Evolutionary conservation across 1,140 invertebrate species (phyloP).

Genomic region (Pseudoatta argentina): DNA sequence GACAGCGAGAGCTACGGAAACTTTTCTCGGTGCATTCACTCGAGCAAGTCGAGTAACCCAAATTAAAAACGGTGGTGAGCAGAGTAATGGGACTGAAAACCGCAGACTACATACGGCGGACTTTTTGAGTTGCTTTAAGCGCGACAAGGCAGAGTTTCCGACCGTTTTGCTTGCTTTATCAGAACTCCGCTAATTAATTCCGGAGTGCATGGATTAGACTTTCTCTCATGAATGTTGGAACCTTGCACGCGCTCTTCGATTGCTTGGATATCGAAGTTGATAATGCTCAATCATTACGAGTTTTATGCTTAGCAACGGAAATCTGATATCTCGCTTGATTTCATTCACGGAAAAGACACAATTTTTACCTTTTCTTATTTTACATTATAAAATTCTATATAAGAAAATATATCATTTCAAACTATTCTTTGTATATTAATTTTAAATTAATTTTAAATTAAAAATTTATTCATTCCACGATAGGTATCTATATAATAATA

Average conservation of each 20-base stretch:
- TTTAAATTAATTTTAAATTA: slow-evolving; percentile 22
- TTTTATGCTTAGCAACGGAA: background rate
- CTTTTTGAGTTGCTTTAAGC: slow-evolving; percentile 55
- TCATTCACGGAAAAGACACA: background rate
- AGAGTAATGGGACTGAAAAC: slow-evolving; percentile 45
- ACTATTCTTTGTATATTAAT: background rate
- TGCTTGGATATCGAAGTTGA: slow-evolving; percentile 30
- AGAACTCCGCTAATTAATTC: slow-evolving; percentile 62
- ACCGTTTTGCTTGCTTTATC: slow-evolving; percentile 49
- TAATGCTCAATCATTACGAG: background rate
- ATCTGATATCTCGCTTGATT: background rate
- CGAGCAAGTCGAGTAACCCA: slow-evolving; percentile 35
- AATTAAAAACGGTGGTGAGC: slow-evolving; percentile 48
- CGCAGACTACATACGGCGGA: slow-evolving; percentile 25
- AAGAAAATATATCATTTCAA: background rate
- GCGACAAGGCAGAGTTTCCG: slow-evolving; percentile 54
- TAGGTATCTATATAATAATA: background rate
- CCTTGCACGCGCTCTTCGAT: slow-evolving; percentile 4
- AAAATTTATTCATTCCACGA: background rate
- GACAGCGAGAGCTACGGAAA: background rate
- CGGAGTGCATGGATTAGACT: slow-evolving; percentile 46
- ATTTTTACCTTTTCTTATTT: background rate
- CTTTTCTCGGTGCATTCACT: slow-evolving; percentile 18
- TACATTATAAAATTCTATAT: background rate
- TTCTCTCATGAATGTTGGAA: slow-evolving; percentile 43